Evolutionary conservation across 2,888 invertebrate species (phyloP).

Genomic region (Pristionchus maxplancki): DNA sequence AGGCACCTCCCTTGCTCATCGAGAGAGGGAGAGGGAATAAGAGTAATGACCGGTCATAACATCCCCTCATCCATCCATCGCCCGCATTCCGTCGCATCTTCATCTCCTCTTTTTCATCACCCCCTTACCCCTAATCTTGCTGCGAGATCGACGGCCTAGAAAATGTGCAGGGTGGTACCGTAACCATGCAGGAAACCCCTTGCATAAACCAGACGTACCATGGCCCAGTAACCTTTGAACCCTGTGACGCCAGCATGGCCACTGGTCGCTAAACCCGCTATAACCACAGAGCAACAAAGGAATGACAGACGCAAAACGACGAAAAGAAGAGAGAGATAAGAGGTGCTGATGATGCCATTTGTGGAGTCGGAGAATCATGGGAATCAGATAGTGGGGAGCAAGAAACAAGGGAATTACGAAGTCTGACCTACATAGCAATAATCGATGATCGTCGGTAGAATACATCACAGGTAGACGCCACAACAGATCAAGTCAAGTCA

Average conservation of each 20-base stretch:
- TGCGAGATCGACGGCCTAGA: background rate
- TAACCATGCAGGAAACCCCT: background rate
- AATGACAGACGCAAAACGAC: constrained; percentile 7
- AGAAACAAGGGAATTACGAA: background rate
- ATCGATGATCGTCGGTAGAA: background rate
- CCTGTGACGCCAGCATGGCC: background rate
- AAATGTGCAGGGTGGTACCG: background rate
- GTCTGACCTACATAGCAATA: background rate
- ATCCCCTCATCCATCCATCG: too few species aligned
- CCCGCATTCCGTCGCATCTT: background rate
- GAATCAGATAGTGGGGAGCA: background rate
- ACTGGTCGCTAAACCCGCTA: background rate
- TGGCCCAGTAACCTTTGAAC: background rate
- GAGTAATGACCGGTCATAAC: constrained; percentile 46
- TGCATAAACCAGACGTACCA: too few species aligned
- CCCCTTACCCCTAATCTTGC: background rate
- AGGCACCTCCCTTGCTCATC: constrained; percentile 8
- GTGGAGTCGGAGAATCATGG: background rate
- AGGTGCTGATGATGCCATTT: constrained; percentile 19
- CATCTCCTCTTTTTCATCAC: background rate
- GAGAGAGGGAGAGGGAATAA: constrained; percentile 32
- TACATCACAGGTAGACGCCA: too few species aligned
- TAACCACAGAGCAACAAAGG: background rate
- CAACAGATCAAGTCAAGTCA: too few species aligned
- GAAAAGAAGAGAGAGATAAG: constrained; percentile 10